These are phyloP conservation scores for Brachypalpus laphriformis DNA, from an alignment of 2,888 invertebrate genomes.

Conservation along the genomic window DNA sequence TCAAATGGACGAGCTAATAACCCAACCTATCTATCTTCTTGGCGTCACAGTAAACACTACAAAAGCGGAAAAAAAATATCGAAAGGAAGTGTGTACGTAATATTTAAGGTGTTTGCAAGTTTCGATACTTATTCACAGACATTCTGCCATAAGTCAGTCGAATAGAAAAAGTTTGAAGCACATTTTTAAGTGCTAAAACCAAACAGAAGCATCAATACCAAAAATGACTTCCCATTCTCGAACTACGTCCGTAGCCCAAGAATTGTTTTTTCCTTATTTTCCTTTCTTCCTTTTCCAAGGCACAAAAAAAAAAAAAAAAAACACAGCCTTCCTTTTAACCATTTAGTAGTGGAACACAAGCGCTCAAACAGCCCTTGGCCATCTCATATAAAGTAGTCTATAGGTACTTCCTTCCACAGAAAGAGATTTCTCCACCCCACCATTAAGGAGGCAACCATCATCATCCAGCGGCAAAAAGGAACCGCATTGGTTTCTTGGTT, in stretches of 20 bases:
- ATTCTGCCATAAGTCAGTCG: too few species aligned
- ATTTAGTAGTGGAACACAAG: constrained; percentile 50
- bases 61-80: too few species aligned
- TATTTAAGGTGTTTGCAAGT: too few species aligned
- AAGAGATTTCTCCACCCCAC: background rate
- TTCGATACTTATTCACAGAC: too few species aligned
- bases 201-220: background rate
- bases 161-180: background rate
- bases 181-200: background rate
- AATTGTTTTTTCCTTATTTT: background rate
- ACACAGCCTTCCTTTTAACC: constrained; percentile 41
- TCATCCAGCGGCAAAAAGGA: background rate
- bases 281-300: background rate
- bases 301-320: background rate
- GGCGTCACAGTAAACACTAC: too few species aligned
- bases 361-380: constrained; percentile 60
- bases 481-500: constrained; percentile 38
- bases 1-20: too few species aligned
- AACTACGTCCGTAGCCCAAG: background rate
- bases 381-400: constrained; percentile 21
- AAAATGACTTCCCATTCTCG: background rate
- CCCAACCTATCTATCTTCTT: too few species aligned
- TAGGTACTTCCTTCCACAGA: constrained; percentile 10
- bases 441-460: constrained; percentile 16
- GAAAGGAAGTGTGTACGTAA: too few species aligned